Percentiles rank a stretch among this genome's conserved stretches.
Evolutionary conservation across 2,888 invertebrate genomes (phyloP).

Genomic region (Parochlus steinenii): DNA sequence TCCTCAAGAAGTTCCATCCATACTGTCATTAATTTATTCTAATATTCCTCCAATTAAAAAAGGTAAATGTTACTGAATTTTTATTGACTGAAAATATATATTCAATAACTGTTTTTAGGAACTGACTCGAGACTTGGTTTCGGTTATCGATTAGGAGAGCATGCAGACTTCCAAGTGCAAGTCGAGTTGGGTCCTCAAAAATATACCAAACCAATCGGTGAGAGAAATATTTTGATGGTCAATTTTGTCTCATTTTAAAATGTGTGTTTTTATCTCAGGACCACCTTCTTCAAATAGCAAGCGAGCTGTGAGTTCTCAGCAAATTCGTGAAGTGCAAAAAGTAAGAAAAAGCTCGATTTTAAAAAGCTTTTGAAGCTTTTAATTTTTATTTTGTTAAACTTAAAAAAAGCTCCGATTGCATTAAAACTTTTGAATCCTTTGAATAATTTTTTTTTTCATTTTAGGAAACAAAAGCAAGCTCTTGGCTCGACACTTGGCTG

Average conservation of each 20-base stretch:
- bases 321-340: conserved; percentile 2
- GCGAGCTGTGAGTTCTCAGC: background rate
- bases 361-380: too few relatives aligned
- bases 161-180: conserved; percentile 64
- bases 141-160: conserved; percentile 63
- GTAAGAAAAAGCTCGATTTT: too few relatives aligned
- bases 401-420: background rate
- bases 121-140: conserved; percentile 65
- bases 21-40: conserved; percentile 63
- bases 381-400: too few relatives aligned
- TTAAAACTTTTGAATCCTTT: conserved; percentile 20
- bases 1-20: conserved; percentile 63
- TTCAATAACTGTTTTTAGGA: conserved; percentile 39
- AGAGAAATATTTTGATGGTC: conserved; percentile 18
- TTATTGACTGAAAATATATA: background rate
- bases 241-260: background rate
- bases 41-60: conserved; percentile 74
- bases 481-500: conserved; percentile 32
- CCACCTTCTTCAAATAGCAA: background rate
- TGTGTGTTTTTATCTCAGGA: background rate
- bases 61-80: conserved; percentile 36
- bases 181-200: conserved; percentile 64
- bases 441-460: background rate
- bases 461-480: conserved; percentile 14
- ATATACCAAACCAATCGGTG: conserved; percentile 49